Evolutionary conservation across 1,140 invertebrate species (phyloP), one percentile per base, ranked within the genome.

Genomic region (Dendrolimus kikuchii): DNA sequence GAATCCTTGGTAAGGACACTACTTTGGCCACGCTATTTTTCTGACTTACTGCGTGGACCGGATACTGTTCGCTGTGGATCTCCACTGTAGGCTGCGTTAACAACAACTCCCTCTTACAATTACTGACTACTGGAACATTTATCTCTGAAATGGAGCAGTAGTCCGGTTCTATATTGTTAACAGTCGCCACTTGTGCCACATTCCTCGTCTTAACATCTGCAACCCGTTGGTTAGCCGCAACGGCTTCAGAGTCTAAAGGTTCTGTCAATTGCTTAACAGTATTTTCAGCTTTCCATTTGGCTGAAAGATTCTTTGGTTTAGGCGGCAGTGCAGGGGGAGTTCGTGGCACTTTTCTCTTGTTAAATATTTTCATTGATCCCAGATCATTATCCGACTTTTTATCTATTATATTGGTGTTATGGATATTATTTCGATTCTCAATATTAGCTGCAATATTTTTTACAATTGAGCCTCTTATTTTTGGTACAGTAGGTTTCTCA

Each of bases 321-420:
- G 92, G 92, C 7, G 92, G 92, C 53, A 93, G 71, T 51, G 91
- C 91, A 54, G 92, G 92, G 38, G 92, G 92, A 46, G 89, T 90
- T 68, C 91, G 89, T 59, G 88, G 85, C 39, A 89, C 89, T 75
- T 91, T 91, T 61, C 72, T 86, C 62, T 87, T 90, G 59, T 89
- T 88, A 47, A 89, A 80, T 59, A 82, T 83, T 51, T 84, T 86
- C 77, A 86, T 84, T 8, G 76, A 67, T 52, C 74, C 79, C 38
- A 75, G 59, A 53, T 71, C 75, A n/a, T 64, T 77, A 43, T 81
- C 79, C 52, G 53, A 53, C 54, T 76, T 81, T 51, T 59, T 57
- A 50, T 86, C 81, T 42, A 38, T 5, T 10, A 47, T 40, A 64
- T 64, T 65, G 60, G 41, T 53, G 8, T 38, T 42, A 51, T 65